These are phyloP conservation scores for Pocillopora verrucosa DNA, from an alignment of 64 coral and sea anemone genomes.

Conservation along the genomic window DNA sequence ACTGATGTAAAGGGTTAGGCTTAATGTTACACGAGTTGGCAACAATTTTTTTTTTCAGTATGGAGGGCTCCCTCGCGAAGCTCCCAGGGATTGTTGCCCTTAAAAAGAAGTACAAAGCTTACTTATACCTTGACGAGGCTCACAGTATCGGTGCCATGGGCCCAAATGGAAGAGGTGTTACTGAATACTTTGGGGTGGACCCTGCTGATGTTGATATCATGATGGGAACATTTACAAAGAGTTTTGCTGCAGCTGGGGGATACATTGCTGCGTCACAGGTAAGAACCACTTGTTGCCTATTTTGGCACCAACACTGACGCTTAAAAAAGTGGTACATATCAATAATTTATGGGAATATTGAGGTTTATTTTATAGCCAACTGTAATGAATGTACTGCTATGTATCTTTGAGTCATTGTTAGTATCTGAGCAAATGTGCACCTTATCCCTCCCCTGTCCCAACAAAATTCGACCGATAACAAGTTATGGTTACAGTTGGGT, in stretches of 20 bases:
- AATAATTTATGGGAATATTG: too few species aligned
- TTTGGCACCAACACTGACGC: too few species aligned
- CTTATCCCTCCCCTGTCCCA: too few species aligned
- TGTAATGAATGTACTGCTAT: too few species aligned
- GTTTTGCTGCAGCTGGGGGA: constrained; percentile 93
- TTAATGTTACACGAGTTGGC: too few species aligned
- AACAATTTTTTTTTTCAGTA: constrained; percentile 45
- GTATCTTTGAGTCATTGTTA: too few species aligned
- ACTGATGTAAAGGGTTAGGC: too few species aligned
- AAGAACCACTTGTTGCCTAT: background rate
- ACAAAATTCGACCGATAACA: too few species aligned
- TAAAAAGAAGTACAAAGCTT: constrained; percentile 99
- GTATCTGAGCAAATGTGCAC: too few species aligned
- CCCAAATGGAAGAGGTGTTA: constrained; percentile 78
- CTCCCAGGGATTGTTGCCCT: constrained; percentile 85
- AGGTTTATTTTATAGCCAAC: too few species aligned
- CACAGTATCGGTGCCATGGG: constrained; percentile 98
- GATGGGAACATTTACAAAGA: constrained; percentile 99
- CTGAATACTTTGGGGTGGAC: constrained; percentile 89
- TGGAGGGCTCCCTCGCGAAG: constrained; percentile 93
- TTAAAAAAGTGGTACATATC: too few species aligned
- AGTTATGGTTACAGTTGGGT: too few species aligned
- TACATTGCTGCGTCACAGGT: constrained; percentile 93
- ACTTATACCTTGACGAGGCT: constrained; percentile 93
- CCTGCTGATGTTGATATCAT: constrained; percentile 92